phyloP scores from a whole-genome alignment of 2,888 invertebrate genomes.

The Athetis lepigone region DNA sequence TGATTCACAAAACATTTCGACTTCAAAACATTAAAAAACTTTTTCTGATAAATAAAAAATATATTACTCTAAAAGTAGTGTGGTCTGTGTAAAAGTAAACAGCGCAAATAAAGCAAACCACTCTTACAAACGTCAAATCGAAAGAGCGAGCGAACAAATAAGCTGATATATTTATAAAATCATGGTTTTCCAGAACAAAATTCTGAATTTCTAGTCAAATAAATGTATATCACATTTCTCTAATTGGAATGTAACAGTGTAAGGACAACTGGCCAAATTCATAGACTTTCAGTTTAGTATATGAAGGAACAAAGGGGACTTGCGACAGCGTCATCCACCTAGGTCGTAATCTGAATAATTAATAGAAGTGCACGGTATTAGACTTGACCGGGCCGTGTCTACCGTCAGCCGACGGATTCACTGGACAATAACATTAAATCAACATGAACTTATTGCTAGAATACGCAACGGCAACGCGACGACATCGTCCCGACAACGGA shows the following conservation, averaged over 20 bases:
- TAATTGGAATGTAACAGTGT: background rate
- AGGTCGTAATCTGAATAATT: conserved; percentile 39
- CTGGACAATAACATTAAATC: conserved; percentile 81
- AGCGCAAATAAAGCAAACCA: too few species aligned
- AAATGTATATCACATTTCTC: background rate
- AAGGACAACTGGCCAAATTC: background rate
- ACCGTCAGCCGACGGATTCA: conserved; percentile 65
- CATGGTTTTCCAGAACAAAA: too few species aligned
- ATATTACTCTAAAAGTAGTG: too few species aligned
- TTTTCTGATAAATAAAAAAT: too few species aligned
- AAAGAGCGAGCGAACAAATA: too few species aligned
- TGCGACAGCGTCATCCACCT: background rate
- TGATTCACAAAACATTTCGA: too few species aligned
- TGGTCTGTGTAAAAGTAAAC: too few species aligned
- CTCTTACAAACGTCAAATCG: too few species aligned
- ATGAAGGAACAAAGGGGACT: conserved; percentile 22
- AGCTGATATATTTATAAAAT: too few species aligned
- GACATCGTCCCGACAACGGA: conserved; percentile 78
- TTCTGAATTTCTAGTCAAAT: background rate
- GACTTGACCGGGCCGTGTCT: conserved; percentile 24
- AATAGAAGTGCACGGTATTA: conserved; percentile 53
- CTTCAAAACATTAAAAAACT: too few species aligned
- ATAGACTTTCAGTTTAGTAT: conserved; percentile 2
- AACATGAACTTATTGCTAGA: conserved; percentile 78
- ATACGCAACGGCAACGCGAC: conserved; percentile 77